Conservation (phyloP, 2,888 invertebrate genomes). For the Bombylius major region DNA sequence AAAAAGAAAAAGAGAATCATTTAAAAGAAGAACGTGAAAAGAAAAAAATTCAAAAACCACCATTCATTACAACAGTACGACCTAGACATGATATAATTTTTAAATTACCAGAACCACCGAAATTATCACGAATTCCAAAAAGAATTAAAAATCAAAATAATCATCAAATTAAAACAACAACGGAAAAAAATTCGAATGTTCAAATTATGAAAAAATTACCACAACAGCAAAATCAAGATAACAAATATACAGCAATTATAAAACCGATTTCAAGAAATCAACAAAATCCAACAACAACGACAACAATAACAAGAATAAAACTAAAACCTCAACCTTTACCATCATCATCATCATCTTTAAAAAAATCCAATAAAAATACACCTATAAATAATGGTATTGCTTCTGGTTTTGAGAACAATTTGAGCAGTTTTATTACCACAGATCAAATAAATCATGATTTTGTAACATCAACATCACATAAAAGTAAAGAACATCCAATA, state of each 20-base stretch:
- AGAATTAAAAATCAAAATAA: too few species aligned
- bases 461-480: background rate
- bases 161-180: too few species aligned
- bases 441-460: background rate
- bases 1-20: background rate
- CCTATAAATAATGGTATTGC: too few species aligned
- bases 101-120: too few species aligned
- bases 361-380: too few species aligned
- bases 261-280: background rate
- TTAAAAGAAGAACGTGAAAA: background rate
- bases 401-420: too few species aligned
- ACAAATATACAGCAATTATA: background rate
- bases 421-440: background rate
- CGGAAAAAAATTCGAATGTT: too few species aligned
- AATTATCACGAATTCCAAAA: too few species aligned
- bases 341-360: too few species aligned
- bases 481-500: background rate
- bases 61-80: background rate
- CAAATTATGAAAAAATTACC: too few species aligned
- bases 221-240: background rate
- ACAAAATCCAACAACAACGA: background rate
- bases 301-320: background rate
- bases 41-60: background rate
- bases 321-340: background rate
- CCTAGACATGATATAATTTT: too few species aligned